These are phyloP conservation scores for Rousettus leschenaultii DNA, from an alignment of 2,113 vertebrate genomes.

Conservation along the genomic window DNA sequence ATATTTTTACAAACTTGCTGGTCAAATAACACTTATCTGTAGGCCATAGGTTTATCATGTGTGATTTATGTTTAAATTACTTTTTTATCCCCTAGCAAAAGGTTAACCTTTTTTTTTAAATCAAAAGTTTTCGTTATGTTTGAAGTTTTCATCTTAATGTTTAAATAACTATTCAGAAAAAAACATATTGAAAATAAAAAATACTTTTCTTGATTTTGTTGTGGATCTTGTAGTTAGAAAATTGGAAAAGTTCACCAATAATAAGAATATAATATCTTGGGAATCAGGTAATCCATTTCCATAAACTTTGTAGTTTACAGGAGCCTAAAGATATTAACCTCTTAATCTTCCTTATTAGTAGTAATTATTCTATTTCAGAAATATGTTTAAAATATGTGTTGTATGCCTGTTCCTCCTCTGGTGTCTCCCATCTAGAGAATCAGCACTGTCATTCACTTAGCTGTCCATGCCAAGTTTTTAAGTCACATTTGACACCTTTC, in stretches of 20 bases:
- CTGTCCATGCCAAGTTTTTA: background rate
- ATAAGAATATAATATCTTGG: background rate
- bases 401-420: background rate
- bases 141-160: background rate
- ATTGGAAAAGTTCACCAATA: background rate
- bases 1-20: background rate
- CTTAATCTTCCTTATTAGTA: background rate
- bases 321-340: background rate
- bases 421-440: background rate
- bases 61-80: background rate
- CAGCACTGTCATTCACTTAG: background rate
- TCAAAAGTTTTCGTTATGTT: background rate
- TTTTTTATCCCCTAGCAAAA: background rate
- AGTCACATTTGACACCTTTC: background rate
- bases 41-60: background rate
- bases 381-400: background rate
- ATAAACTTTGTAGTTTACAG: background rate
- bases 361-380: background rate
- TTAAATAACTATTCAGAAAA: background rate
- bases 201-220: background rate
- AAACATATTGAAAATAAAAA: background rate
- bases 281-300: background rate
- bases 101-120: background rate
- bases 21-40: background rate
- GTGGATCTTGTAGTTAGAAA: background rate